Conservation (phyloP, 2,888 invertebrate species). For the Cataglyphis altisquamis region DNA sequence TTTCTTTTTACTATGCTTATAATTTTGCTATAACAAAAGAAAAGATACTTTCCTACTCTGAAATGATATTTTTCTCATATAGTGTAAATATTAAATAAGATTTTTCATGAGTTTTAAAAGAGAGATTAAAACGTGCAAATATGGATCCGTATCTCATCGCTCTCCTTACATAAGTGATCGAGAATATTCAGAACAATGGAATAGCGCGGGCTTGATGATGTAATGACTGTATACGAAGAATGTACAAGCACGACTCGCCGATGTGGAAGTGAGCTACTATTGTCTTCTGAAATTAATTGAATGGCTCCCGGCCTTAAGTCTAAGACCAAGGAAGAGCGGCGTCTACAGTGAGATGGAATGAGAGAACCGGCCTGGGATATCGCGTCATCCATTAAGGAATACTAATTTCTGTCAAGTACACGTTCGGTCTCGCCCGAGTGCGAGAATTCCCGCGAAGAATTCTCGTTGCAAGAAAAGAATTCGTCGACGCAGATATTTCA, state of each 20-base stretch:
- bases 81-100: background rate
- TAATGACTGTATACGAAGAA: conserved; percentile 59
- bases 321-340: conserved; percentile 69
- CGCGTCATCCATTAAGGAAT: conserved; percentile 80
- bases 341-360: conserved; percentile 61
- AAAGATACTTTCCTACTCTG: background rate
- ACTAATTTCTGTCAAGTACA: conserved; percentile 81
- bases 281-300: conserved; percentile 84
- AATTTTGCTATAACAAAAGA: background rate
- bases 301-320: conserved; percentile 76
- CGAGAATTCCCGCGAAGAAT: conserved; percentile 56
- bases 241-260: conserved; percentile 55
- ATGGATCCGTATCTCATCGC: background rate
- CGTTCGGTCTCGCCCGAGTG: conserved; percentile 64
- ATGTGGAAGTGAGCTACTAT: conserved; percentile 74
- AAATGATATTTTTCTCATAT: background rate
- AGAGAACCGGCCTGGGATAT: conserved; percentile 53
- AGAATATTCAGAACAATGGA: conserved; percentile 4
- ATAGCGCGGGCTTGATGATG: conserved; percentile 9
- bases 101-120: background rate
- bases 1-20: background rate
- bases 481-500: conserved; percentile 57
- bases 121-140: background rate
- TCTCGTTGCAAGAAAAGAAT: conserved; percentile 48
- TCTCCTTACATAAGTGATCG: background rate